Conservation (phyloP, 2,888 invertebrate genomes). For the Myopa tessellatipennis region DNA sequence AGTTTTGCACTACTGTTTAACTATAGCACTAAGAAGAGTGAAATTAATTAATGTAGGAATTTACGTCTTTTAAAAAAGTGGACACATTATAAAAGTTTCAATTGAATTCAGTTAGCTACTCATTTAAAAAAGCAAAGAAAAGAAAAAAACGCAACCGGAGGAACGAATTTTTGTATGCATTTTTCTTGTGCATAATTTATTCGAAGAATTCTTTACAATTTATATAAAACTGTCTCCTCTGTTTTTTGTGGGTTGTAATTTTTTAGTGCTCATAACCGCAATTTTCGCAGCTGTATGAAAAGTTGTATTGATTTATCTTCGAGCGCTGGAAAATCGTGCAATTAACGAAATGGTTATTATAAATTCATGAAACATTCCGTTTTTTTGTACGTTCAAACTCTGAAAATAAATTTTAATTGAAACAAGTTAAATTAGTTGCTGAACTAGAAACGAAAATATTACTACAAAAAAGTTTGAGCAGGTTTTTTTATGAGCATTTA, state of each 20-base stretch:
- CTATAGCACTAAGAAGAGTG: background rate
- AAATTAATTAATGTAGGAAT: slow-evolving; percentile 33
- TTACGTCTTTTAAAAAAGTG: background rate
- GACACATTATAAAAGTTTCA: background rate
- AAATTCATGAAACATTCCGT: slow-evolving; percentile 22
- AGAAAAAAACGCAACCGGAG: background rate
- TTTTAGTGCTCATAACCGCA: too few species aligned
- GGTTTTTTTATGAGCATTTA: slow-evolving; percentile 9
- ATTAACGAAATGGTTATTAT: slow-evolving; percentile 34
- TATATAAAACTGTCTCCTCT: too few species aligned
- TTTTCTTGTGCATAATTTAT: too few species aligned
- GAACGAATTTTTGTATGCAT: too few species aligned
- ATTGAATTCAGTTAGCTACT: too few species aligned
- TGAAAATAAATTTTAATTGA: slow-evolving; percentile 3
- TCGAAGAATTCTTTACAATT: too few species aligned
- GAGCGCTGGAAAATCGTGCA: slow-evolving; percentile 20
- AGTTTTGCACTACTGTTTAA: background rate
- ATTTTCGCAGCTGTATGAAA: too few species aligned
- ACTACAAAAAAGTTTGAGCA: slow-evolving; percentile 15
- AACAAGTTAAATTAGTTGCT: slow-evolving; percentile 33
- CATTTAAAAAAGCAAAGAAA: background rate
- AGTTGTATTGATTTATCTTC: slow-evolving; percentile 32
- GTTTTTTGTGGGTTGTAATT: too few species aligned
- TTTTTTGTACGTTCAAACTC: background rate
- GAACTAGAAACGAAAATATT: background rate